Evolutionary conservation across 2,888 invertebrate species (phyloP).

Genomic region (Orthosia gothica): DNA sequence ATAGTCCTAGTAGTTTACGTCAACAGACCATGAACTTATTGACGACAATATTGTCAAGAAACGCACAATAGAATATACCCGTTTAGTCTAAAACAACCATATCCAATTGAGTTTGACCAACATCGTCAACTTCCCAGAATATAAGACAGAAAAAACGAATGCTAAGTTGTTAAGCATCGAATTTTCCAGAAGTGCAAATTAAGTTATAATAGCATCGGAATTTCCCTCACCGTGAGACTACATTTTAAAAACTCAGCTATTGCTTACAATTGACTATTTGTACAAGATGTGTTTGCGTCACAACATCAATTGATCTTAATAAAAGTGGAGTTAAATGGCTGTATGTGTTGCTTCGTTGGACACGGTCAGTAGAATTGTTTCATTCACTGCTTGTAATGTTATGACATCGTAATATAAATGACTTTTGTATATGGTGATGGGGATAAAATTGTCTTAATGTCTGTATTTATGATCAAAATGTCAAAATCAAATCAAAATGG

Average conservation of each 20-base stretch:
- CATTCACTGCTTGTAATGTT: conserved; percentile 52
- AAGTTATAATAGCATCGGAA: conserved; percentile 12
- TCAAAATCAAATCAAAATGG: too few species aligned
- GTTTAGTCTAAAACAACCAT: background rate
- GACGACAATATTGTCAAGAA: background rate
- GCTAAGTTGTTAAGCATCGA: conserved; percentile 7
- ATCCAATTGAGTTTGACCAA: background rate
- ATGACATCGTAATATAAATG: conserved; percentile 35
- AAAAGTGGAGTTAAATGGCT: conserved; percentile 79
- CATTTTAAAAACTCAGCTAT: conserved; percentile 51
- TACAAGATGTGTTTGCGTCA: conserved; percentile 72
- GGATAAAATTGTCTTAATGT: background rate
- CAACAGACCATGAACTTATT: conserved; percentile 9
- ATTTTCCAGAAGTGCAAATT: conserved; percentile 31
- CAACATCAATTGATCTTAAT: conserved; percentile 86
- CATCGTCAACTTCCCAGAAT: conserved; percentile 3
- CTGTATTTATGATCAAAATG: background rate
- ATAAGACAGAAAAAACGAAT: conserved; percentile 27
- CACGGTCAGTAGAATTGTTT: conserved; percentile 51
- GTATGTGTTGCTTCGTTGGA: conserved; percentile 63
- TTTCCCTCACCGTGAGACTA: conserved; percentile 19
- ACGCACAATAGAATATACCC: background rate
- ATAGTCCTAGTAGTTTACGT: conserved; percentile 14
- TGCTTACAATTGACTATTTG: conserved; percentile 65
- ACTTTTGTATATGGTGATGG: conserved; percentile 13